Conservation (phyloP, 1,140 invertebrate species). For the Achroia grisella region DNA sequence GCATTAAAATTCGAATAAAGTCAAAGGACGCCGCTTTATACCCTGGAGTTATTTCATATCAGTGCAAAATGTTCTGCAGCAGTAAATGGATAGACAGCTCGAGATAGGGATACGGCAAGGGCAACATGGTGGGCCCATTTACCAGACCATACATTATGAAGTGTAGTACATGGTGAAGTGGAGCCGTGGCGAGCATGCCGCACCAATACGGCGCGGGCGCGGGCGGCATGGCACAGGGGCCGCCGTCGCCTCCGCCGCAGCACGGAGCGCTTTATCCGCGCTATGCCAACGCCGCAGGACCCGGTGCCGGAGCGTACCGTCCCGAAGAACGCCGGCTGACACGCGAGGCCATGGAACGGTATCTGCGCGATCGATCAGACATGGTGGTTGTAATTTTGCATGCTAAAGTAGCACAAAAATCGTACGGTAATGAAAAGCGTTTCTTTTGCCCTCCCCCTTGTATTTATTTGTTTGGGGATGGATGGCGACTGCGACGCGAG, state of each 20-base stretch:
- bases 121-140: slow-evolving; percentile 17
- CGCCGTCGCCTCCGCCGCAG: slow-evolving; percentile 62
- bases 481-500: slow-evolving; percentile 95
- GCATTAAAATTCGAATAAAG: slow-evolving; percentile 8
- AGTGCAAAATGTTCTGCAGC: not conserved
- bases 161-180: slow-evolving; percentile 34
- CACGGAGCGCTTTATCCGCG: slow-evolving; percentile 67
- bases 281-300: slow-evolving; percentile 63
- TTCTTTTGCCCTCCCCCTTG: slow-evolving; percentile 99
- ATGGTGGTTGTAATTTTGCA: slow-evolving; percentile 98
- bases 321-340: slow-evolving; percentile 90
- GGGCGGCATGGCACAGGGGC: slow-evolving; percentile 80
- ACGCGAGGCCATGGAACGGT: slow-evolving; percentile 96
- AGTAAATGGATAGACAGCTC: not conserved
- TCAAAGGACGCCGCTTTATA: slow-evolving; percentile 29
- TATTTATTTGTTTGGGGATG: slow-evolving; percentile 98
- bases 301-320: slow-evolving; percentile 78
- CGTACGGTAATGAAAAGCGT: slow-evolving; percentile 99
- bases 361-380: slow-evolving; percentile 94
- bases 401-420: slow-evolving; percentile 99
- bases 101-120: slow-evolving; percentile 18
- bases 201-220: slow-evolving; percentile 83
- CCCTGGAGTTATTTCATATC: not conserved
- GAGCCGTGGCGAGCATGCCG: slow-evolving; percentile 78
- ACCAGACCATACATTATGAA: slow-evolving; percentile 24